phyloP scores from a whole-genome alignment of 2,797 vertebrate genomes.

The Okamejei kenojei region DNA sequence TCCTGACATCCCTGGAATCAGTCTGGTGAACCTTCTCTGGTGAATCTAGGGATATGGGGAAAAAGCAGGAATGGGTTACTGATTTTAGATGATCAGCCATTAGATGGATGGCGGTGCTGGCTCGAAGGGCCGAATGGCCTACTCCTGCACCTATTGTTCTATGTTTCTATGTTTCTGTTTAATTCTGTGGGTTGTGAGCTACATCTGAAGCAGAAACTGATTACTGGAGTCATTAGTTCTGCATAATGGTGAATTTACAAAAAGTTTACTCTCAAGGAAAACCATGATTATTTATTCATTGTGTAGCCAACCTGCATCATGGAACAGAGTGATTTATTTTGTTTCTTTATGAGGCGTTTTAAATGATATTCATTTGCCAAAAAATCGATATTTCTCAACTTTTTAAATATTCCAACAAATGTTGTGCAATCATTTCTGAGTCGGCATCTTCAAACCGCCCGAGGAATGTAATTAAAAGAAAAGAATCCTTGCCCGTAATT shows the following conservation, averaged over 20 bases:
- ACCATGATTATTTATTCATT: not conserved
- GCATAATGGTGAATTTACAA: conserved; percentile 2
- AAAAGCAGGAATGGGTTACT: too few species aligned
- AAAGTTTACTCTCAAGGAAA: not conserved
- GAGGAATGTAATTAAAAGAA: conserved; percentile 1
- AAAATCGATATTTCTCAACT: not conserved
- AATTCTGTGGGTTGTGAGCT: not conserved
- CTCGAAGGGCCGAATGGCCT: too few species aligned
- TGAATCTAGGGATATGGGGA: too few species aligned
- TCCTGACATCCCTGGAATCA: too few species aligned
- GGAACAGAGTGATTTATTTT: not conserved
- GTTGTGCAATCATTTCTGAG: not conserved
- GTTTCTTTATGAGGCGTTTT: not conserved
- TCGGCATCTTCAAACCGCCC: not conserved
- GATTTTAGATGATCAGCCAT: too few species aligned
- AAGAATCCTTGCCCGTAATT: not conserved
- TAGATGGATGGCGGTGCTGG: too few species aligned
- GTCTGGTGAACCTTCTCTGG: too few species aligned
- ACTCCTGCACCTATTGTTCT: too few species aligned
- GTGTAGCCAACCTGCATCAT: not conserved
- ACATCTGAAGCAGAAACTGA: not conserved
- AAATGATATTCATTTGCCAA: conserved; percentile 5
- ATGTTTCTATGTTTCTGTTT: too few species aligned
- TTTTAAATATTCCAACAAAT: not conserved
- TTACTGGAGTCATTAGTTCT: not conserved